Base-by-base conservation (phyloP, 2,797 vertebrate species). In the Coregonus ussuriensis region DNA sequence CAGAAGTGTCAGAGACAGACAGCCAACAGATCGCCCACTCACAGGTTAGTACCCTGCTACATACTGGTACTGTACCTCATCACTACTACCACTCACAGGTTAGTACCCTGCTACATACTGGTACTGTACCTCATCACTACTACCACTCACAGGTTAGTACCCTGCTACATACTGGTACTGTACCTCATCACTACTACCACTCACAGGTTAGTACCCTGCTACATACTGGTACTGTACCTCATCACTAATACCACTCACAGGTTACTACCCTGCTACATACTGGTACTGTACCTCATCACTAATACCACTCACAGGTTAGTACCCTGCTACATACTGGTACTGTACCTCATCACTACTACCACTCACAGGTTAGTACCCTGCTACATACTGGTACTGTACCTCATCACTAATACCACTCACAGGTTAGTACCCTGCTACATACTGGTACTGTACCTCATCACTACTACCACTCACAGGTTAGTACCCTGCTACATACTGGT, bases 121-220 rank as follows among this genome's bases (percentile, higher is more conserved):
- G 13, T 25, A 66, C 29, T 18, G 14, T 0, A 15, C 4, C 15
- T 15, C 53, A 56, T 47, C 41, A 9, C 41, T 47, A 11, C 41
- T 11, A 47, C 81, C 91, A 94, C 54, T 95, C 96, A 86, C 97
- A 98, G 95, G 95, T 98, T 86, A 96, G 96, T 85, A 97, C 97
- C 63, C 90, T 98, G 94, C 6, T 29, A 67, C 14, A 66, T 25
- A 13, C 21, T 25, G n/a, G 29, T 25, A 66, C 13, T 18, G 14
- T 0, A 15, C 3, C 15, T 15, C 53, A 56, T 47, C 41, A 9
- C 9, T 47, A 47, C 41, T 3, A 47, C 81, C 91, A 94, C 54
- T 95, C 96, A 86, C 97, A 98, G 95, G 95, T 98, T 86, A 96
- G 96, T 85, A 97, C 97, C 66, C 90, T 98, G 94, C 6, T 29